These are phyloP conservation scores for Euglossa dilemma DNA, from an alignment of 1,140 invertebrate species.

Conservation along the genomic window DNA sequence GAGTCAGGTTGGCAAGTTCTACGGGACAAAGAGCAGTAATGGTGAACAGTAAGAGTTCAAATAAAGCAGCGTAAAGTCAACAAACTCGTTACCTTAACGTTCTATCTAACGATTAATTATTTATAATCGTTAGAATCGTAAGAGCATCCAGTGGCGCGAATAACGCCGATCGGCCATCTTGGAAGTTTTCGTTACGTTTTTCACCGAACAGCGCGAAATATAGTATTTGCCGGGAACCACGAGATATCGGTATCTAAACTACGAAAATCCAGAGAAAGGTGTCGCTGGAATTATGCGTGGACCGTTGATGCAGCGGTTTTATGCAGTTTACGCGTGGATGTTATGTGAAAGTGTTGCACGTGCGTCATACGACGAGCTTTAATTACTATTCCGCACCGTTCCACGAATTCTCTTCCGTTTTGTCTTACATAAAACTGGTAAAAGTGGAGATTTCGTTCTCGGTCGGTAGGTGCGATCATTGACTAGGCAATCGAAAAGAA, in stretches of 20 bases:
- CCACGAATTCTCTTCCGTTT: constrained; percentile 29
- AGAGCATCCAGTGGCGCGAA: neutral
- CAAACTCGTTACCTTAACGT: neutral
- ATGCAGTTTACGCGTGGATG: constrained; percentile 4
- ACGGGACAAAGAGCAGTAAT: neutral
- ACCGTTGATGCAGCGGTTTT: neutral
- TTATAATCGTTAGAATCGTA: neutral
- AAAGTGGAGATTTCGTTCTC: constrained; percentile 11
- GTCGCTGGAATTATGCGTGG: neutral
- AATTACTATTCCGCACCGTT: constrained; percentile 1
- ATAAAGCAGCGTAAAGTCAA: neutral
- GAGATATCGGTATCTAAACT: neutral
- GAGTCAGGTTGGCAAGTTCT: neutral
- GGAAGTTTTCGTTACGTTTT: neutral
- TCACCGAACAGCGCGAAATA: neutral
- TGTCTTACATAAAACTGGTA: constrained; percentile 40
- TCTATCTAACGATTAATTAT: neutral
- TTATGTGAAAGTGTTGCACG: constrained; percentile 36
- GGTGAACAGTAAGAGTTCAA: neutral
- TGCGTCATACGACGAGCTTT: neutral
- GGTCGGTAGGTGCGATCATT: neutral
- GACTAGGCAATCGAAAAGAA: neutral
- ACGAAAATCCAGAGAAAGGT: neutral
- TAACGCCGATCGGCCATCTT: neutral
- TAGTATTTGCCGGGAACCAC: neutral